Percentiles rank a stretch among this genome's conserved stretches.
phyloP scores from a whole-genome alignment of 2,888 invertebrate species.

The Ferrisia virgata region DNA sequence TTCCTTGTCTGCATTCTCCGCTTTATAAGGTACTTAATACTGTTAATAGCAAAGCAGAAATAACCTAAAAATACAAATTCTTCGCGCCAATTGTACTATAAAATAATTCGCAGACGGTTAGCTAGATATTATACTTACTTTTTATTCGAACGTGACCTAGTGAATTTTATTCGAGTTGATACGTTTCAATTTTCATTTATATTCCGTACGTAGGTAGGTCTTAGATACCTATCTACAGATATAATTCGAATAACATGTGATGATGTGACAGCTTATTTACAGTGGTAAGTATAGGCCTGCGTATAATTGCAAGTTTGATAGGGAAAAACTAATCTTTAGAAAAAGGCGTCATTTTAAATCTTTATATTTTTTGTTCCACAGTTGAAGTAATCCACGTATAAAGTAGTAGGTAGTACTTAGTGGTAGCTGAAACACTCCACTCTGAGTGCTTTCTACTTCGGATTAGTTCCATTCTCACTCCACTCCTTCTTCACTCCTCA shows the following conservation, averaged over 20 bases:
- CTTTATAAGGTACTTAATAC: neutral
- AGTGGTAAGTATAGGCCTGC: no score
- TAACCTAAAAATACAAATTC: neutral
- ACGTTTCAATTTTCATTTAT: neutral
- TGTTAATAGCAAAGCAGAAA: neutral
- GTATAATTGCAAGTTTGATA: no score
- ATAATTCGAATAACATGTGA: neutral
- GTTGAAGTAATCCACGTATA: no score
- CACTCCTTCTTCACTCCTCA: no score
- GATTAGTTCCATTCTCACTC: no score
- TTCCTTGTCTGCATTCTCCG: neutral
- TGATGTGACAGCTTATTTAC: no score
- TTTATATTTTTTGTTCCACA: no score
- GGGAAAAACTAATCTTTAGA: no score
- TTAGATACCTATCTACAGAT: neutral
- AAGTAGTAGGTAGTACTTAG: no score
- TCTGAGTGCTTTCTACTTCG: no score
- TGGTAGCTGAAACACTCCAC: no score
- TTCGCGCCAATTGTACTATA: neutral
- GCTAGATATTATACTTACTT: slow-evolving; percentile 10
- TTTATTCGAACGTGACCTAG: slow-evolving; percentile 3
- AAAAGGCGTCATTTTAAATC: no score
- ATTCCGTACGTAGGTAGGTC: neutral
- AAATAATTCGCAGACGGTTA: neutral
- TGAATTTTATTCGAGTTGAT: neutral